These are phyloP conservation scores for Sus scrofa DNA, from an alignment of 2,113 vertebrate species.

Conservation along the genomic window T2T-Sscrofa CM000814.6:67691001-67691500, in stretches of 20 bases:
- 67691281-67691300: too few relatives aligned
- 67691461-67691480: slow-evolving; percentile 40
- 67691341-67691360: background rate
- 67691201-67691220: too few relatives aligned
- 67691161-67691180: too few relatives aligned
- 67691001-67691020: background rate
- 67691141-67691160: too few relatives aligned
- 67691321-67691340: background rate
- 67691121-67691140: too few relatives aligned
- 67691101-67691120: too few relatives aligned
- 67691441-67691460: slow-evolving; percentile 21
- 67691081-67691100: too few relatives aligned
- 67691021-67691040: background rate
- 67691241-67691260: too few relatives aligned
- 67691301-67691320: background rate
- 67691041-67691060: background rate
- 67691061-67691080: too few relatives aligned
- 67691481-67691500: background rate
- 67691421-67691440: background rate
- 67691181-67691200: too few relatives aligned
- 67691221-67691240: too few relatives aligned
- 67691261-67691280: too few relatives aligned
- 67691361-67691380: background rate
- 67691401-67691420: background rate
- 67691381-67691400: slow-evolving; percentile 10